Evolutionary conservation across 2,888 invertebrate species (phyloP).

Genomic region (Athrips mouffetella): DNA sequence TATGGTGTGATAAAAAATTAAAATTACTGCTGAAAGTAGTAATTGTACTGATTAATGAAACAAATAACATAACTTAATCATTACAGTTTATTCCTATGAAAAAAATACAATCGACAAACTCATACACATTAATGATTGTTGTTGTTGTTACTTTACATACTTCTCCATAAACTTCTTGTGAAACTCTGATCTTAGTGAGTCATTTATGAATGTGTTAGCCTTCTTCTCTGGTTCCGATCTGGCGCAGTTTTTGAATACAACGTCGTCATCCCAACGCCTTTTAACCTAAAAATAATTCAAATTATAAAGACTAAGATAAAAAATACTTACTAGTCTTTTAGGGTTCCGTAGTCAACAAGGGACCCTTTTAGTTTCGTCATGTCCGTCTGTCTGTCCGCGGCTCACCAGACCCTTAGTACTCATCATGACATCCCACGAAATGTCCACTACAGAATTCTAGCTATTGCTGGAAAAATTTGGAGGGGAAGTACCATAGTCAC

Average conservation of each 20-base stretch:
- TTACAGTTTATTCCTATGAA: background rate
- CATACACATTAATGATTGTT: background rate
- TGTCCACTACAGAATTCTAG: no score
- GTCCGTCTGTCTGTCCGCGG: no score
- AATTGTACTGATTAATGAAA: background rate
- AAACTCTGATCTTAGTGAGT: slow-evolving; percentile 98
- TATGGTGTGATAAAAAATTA: background rate
- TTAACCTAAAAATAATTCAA: slow-evolving; percentile 79
- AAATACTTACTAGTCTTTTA: background rate
- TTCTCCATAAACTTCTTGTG: slow-evolving; percentile 99
- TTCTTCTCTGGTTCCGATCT: slow-evolving; percentile 96
- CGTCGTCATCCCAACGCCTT: slow-evolving; percentile 99
- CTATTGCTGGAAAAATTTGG: no score
- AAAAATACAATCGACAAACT: background rate
- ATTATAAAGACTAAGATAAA: background rate
- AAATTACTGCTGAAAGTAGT: background rate
- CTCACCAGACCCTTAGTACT: no score
- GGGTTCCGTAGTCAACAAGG: no score
- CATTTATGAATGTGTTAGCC: slow-evolving; percentile 95
- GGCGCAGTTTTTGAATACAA: slow-evolving; percentile 99
- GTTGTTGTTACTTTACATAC: slow-evolving; percentile 90
- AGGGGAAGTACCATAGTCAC: no score
- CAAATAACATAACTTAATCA: background rate
- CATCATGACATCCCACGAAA: no score
- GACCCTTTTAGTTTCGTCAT: no score